Base-by-base conservation (phyloP, 2,888 invertebrate genomes). In the Megaustenia siamemsis region DNA sequence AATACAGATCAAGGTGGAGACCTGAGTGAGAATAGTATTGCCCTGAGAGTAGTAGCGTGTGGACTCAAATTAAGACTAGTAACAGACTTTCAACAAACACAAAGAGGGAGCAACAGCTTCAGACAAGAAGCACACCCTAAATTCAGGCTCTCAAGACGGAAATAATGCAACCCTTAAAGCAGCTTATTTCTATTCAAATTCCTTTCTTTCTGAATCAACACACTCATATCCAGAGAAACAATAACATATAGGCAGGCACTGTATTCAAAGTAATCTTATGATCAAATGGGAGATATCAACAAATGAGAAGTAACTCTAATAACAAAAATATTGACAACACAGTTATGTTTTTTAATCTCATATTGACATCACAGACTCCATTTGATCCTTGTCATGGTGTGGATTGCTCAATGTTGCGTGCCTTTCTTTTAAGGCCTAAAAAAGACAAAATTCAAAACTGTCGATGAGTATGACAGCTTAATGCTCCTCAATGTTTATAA, bases 281-380 rank as follows among this genome's bases (percentile, higher is more conserved):
- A 40, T n/a, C 15, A 43, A 63, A 40, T n/a, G n/a, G 15, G 28
- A 49, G 21, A 40, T 32, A 71, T 73, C 73, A 73, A 73, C 49
- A 73, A 73, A 73, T 21, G 21, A 73, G 35, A 24, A 15, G n/a
- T n/a, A 24, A 15, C 45, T 43, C 28, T 12, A 1, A 32, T 32
- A 63, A 63, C 60, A 63, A 10, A 63, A 12, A 21, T 32, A 32
- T 12, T 32, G 10, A 63, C 32, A 28, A 15, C 18, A 28, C 28
- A 3, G 21, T 12, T 3, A 24, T 38, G 8, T 60, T 15, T 40
- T 28, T n/a, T 10, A 63, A 32, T 78, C 15, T 78, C 78, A 60
- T 78, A 78, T 63, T 32, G 78, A 63, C 66, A 78, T 63, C 60
- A 78, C 78, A 60, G 60, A 60, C 15, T 66, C 78, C 63, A 78